phyloP scores from a whole-genome alignment of 2,797 vertebrate genomes.

The Distichodus sexfasciatus region DNA sequence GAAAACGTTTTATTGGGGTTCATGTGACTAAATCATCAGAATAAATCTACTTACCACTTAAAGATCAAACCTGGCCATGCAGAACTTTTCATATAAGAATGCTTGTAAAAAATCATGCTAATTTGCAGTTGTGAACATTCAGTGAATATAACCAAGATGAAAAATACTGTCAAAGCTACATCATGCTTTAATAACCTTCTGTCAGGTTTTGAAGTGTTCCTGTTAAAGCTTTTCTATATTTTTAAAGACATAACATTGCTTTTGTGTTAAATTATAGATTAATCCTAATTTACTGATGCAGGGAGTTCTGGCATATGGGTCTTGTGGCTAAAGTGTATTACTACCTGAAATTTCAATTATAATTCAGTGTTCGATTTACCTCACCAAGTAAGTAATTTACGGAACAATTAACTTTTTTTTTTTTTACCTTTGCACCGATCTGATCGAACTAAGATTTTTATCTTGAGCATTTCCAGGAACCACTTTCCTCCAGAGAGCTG shows the following conservation, averaged over 20 bases:
- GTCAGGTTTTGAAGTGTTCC: too few species aligned
- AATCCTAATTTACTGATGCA: neutral
- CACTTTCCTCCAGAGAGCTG: conserved; percentile 24
- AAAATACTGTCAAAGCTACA: neutral
- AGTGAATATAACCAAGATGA: neutral
- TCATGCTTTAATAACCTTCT: too few species aligned
- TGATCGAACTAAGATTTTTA: conserved; percentile 24
- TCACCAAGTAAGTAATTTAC: conserved; percentile 37
- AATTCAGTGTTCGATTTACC: conserved; percentile 23
- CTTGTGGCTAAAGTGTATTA: conserved; percentile 1
- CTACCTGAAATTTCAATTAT: conserved; percentile 32
- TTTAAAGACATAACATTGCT: too few species aligned
- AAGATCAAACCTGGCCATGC: too few species aligned
- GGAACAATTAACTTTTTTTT: conserved; percentile 40
- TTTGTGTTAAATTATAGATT: neutral
- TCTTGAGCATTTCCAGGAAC: conserved; percentile 7
- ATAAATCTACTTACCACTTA: too few species aligned
- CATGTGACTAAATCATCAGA: too few species aligned
- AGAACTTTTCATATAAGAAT: too few species aligned
- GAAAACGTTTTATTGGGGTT: too few species aligned
- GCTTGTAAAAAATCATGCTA: too few species aligned
- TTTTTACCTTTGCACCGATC: conserved; percentile 16
- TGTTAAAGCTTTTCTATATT: too few species aligned
- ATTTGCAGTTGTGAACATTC: too few species aligned
- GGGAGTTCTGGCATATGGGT: neutral